Conservation (phyloP, 2,888 invertebrate genomes). For the Calliphora vomitoria region DNA sequence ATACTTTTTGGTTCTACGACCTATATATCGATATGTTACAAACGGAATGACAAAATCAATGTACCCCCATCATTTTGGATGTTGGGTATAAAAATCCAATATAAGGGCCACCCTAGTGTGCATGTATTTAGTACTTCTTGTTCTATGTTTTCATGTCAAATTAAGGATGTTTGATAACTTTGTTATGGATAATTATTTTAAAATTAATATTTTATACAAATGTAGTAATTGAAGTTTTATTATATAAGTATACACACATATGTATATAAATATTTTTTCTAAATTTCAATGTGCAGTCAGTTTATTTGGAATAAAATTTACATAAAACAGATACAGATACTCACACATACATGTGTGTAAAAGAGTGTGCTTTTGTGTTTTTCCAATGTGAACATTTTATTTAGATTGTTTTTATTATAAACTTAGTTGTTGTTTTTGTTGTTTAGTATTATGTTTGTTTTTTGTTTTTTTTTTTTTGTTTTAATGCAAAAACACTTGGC, state of each 20-base stretch:
- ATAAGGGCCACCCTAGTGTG: not conserved
- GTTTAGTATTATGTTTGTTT: not conserved
- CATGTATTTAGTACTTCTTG: not conserved
- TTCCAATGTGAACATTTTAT: conserved; percentile 36
- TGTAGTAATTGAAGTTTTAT: conserved; percentile 54
- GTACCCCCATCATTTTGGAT: too few species aligned
- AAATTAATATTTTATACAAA: conserved; percentile 55
- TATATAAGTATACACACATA: too few species aligned
- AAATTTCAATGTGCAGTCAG: conserved; percentile 20
- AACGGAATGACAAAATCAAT: too few species aligned
- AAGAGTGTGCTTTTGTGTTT: not conserved
- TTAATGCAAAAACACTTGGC: conserved; percentile 58
- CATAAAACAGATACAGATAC: conserved; percentile 10
- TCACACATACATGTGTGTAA: not conserved
- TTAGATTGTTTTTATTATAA: conserved; percentile 54
- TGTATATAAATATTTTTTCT: not conserved
- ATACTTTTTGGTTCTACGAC: too few species aligned
- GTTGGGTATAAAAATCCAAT: too few species aligned
- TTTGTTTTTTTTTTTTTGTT: not conserved
- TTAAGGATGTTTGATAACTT: conserved; percentile 65
- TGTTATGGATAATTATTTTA: conserved; percentile 64
- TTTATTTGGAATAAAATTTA: conserved; percentile 42
- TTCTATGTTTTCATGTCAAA: conserved; percentile 49
- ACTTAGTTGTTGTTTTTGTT: conserved; percentile 31
- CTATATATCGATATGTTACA: too few species aligned